Conservation (phyloP, 1,140 invertebrate species). For the Onthophagus taurus region DNA sequence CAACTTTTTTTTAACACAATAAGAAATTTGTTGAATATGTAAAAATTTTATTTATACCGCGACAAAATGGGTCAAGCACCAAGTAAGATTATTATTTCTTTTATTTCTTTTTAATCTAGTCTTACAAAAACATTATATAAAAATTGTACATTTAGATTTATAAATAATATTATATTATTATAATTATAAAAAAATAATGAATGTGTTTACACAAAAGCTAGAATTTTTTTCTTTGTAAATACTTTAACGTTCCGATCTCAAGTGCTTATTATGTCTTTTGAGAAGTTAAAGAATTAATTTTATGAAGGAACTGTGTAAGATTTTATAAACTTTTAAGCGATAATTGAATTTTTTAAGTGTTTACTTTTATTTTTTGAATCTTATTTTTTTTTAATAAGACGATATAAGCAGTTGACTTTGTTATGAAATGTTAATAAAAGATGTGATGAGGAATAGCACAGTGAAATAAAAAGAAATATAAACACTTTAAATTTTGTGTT, state of each 20-base stretch:
- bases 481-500: too few species aligned
- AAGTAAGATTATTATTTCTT: background rate
- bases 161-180: background rate
- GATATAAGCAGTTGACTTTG: too few species aligned
- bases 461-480: too few species aligned
- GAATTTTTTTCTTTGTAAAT: conserved; percentile 7
- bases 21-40: background rate
- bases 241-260: conserved; percentile 8
- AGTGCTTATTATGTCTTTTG: too few species aligned
- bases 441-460: too few species aligned
- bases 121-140: background rate
- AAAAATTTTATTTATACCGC: background rate
- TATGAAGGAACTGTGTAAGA: too few species aligned
- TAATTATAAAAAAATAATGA: background rate
- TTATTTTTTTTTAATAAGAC: too few species aligned
- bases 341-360: too few species aligned
- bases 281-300: too few species aligned
- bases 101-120: background rate
- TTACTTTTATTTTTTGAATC: too few species aligned
- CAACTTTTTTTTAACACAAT: background rate
- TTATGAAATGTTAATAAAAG: too few species aligned
- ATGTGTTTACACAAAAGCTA: conserved; percentile 1
- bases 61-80: background rate
- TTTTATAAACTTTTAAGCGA: too few species aligned
- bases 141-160: conserved; percentile 1